Percentiles rank a stretch among this genome's conserved stretches.
Conservation (phyloP, 2,888 invertebrate genomes). For the Brachylomia viminalis region DNA sequence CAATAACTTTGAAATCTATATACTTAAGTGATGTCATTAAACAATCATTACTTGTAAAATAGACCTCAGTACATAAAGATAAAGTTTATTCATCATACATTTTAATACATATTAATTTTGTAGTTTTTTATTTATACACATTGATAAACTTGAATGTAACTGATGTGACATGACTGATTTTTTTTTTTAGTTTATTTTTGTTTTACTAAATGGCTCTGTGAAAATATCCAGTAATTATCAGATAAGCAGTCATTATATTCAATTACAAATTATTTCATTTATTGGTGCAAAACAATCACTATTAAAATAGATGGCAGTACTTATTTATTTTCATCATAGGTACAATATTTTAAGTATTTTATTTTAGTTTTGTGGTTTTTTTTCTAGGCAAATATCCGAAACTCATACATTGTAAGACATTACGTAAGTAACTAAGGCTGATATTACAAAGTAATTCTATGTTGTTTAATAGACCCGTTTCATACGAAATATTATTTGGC, state of each 20-base stretch:
- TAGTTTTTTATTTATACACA: not conserved
- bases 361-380: conserved; percentile 9
- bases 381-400: not conserved
- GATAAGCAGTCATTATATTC: not conserved
- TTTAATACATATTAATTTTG: conserved; percentile 15
- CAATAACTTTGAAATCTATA: conserved; percentile 10
- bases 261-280: not conserved
- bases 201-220: not conserved
- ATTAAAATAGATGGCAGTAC: conserved; percentile 19
- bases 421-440: not conserved
- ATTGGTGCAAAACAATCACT: conserved; percentile 12
- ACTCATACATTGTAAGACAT: not conserved
- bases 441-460: not conserved
- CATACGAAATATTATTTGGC: not conserved
- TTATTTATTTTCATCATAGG: too few species aligned
- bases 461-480: not conserved
- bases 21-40: conserved; percentile 55
- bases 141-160: too few species aligned
- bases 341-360: too few species aligned
- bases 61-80: conserved; percentile 17
- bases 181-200: not conserved
- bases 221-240: conserved; percentile 5
- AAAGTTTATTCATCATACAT: conserved; percentile 27
- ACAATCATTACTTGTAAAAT: conserved; percentile 30
- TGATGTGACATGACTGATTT: too few species aligned